phyloP scores from a whole-genome alignment of 2,113 vertebrate genomes.

The Spheniscus mendiculus region DNA sequence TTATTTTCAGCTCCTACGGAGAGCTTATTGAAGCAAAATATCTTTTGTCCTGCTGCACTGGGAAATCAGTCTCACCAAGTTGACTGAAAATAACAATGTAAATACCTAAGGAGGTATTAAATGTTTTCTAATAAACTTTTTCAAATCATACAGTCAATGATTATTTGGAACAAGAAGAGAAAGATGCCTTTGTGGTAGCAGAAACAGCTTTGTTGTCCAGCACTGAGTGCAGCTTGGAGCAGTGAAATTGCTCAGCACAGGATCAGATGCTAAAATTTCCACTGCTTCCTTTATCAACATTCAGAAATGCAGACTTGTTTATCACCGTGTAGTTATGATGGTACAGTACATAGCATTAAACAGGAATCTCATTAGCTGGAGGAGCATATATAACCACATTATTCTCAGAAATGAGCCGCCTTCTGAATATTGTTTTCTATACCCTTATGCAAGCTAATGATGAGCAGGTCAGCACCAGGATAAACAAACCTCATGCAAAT shows the following conservation, averaged over 20 bases:
- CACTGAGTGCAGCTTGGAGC: not conserved
- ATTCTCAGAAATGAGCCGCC: rapidly evolving
- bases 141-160: not conserved
- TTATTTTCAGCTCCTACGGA: not conserved
- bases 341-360: not conserved
- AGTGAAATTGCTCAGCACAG: not conserved
- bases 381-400: not conserved
- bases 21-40: not conserved
- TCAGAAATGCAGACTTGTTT: not conserved
- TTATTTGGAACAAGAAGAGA: not conserved
- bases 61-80: not conserved
- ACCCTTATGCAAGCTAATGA: too few species aligned
- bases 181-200: not conserved
- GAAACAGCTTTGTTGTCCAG: not conserved
- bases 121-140: not conserved
- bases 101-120: not conserved
- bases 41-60: not conserved
- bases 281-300: not conserved
- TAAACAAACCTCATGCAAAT: not conserved
- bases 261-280: not conserved
- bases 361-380: not conserved
- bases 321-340: not conserved
- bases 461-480: too few species aligned
- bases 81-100: not conserved
- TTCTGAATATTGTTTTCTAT: not conserved